Evolutionary conservation across 2,888 invertebrate genomes (phyloP).

Genomic region (Chrysotoxum bicinctum): DNA sequence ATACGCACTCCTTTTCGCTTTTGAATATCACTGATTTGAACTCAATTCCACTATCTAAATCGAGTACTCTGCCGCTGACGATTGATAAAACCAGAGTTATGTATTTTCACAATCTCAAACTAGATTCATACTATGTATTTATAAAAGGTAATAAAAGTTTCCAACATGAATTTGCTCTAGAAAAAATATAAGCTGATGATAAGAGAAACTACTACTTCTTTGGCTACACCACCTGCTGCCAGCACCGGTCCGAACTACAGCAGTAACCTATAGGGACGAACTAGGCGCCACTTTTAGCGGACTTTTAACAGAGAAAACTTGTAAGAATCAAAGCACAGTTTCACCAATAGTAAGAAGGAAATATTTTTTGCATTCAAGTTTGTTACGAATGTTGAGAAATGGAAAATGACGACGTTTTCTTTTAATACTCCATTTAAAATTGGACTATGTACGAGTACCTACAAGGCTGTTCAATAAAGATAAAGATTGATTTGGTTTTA

Average conservation of each 20-base stretch:
- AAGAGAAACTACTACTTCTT: constrained; percentile 8
- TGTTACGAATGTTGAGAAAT: too few relatives aligned
- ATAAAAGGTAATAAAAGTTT: constrained; percentile 18
- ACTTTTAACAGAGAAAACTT: too few relatives aligned
- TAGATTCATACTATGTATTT: background rate
- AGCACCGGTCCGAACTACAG: background rate
- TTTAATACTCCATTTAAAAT: too few relatives aligned
- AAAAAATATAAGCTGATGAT: constrained; percentile 19
- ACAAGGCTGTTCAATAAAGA: too few relatives aligned
- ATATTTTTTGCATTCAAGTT: too few relatives aligned
- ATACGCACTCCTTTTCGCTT: background rate
- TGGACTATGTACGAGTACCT: too few relatives aligned
- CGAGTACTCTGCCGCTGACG: background rate
- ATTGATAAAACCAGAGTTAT: constrained; percentile 3
- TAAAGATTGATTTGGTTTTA: too few relatives aligned
- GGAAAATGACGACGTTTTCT: too few relatives aligned
- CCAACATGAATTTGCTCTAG: constrained; percentile 11
- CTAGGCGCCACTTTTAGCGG: background rate
- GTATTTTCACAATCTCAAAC: background rate
- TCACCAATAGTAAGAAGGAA: too few relatives aligned
- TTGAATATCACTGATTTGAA: background rate
- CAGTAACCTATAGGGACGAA: background rate
- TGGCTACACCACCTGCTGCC: constrained; percentile 5
- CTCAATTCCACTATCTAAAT: constrained; percentile 23
- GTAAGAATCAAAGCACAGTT: too few relatives aligned